Conservation (phyloP, 2,113 vertebrate genomes). For the Gnathonemus echidnorhynchus region DNA sequence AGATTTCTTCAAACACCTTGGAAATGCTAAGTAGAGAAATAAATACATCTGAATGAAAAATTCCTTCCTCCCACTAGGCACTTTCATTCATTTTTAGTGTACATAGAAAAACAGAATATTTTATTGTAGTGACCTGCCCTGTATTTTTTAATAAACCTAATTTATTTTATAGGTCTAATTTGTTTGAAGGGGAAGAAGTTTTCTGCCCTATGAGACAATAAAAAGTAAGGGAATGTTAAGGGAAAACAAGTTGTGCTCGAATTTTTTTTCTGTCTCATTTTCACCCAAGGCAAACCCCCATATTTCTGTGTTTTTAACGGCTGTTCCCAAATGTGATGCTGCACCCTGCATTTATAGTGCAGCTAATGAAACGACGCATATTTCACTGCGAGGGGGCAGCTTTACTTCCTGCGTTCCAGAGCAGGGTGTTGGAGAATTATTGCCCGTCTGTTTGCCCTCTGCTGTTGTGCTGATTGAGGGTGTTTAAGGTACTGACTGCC, state of each 20-base stretch:
- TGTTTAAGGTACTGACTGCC: neutral
- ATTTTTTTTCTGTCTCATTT: slow-evolving; percentile 31
- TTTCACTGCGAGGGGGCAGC: slow-evolving; percentile 27
- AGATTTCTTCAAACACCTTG: neutral
- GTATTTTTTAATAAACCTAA: slow-evolving; percentile 34
- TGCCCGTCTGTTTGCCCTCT: slow-evolving; percentile 30
- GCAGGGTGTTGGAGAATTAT: slow-evolving; percentile 24
- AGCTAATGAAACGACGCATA: slow-evolving; percentile 33
- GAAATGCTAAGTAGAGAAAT: neutral
- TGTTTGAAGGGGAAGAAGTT: slow-evolving; percentile 36
- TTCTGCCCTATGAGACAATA: slow-evolving; percentile 26
- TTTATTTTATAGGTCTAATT: slow-evolving; percentile 32
- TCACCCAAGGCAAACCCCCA: slow-evolving; percentile 15
- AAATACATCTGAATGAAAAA: slow-evolving; percentile 12
- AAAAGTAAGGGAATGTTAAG: slow-evolving; percentile 15
- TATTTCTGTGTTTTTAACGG: slow-evolving; percentile 30
- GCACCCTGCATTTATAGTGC: slow-evolving; percentile 24
- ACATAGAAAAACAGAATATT: slow-evolving; percentile 26
- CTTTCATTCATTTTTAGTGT: slow-evolving; percentile 15
- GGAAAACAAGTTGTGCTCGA: slow-evolving; percentile 25
- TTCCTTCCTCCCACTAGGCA: slow-evolving; percentile 37
- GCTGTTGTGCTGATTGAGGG: slow-evolving; percentile 22
- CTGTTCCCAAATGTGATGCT: slow-evolving; percentile 14
- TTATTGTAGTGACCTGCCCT: slow-evolving; percentile 24
- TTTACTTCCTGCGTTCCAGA: slow-evolving; percentile 27